Evolutionary conservation across 2,797 vertebrate genomes (phyloP).

Genomic region (Myotis planiceps): DNA sequence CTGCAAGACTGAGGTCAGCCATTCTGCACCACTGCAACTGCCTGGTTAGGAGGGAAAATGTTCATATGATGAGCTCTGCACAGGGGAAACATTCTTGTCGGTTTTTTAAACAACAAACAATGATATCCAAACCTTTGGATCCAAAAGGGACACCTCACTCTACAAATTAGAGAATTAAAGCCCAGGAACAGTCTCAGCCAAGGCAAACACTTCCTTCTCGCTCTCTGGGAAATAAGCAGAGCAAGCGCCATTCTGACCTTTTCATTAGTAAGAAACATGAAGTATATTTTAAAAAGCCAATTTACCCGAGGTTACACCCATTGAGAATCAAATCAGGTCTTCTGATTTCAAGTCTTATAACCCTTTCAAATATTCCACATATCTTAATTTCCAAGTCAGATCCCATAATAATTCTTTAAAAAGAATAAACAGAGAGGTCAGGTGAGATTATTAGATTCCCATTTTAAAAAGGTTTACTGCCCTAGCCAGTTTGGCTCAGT

Average conservation of each 20-base stretch:
- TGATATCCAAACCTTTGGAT: not conserved
- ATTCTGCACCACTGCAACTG: constrained; percentile 78
- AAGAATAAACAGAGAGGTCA: not conserved
- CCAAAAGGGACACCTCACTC: not conserved
- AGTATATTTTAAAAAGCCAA: not conserved
- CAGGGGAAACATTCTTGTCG: not conserved
- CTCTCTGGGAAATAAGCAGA: not conserved
- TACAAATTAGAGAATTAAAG: constrained; percentile 15
- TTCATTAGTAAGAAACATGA: constrained; percentile 25
- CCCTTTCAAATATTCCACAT: not conserved
- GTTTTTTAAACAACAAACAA: not conserved
- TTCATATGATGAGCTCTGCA: not conserved
- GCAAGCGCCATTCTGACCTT: not conserved
- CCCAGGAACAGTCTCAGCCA: not conserved
- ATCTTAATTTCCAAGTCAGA: constrained; percentile 13
- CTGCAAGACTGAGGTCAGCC: constrained; percentile 94
- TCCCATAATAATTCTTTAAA: not conserved
- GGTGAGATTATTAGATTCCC: not conserved
- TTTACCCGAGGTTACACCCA: not conserved
- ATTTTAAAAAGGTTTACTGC: not conserved
- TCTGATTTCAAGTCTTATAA: constrained; percentile 40
- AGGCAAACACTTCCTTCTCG: not conserved
- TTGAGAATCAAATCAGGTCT: not conserved
- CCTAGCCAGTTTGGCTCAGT: not conserved
- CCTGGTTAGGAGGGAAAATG: constrained; percentile 33